A percentile compares a stretch with the other conserved stretches of the same genome.
These are phyloP conservation scores for Thelaira solivaga DNA, from an alignment of 2,888 invertebrate genomes.

Conservation along the genomic window DNA sequence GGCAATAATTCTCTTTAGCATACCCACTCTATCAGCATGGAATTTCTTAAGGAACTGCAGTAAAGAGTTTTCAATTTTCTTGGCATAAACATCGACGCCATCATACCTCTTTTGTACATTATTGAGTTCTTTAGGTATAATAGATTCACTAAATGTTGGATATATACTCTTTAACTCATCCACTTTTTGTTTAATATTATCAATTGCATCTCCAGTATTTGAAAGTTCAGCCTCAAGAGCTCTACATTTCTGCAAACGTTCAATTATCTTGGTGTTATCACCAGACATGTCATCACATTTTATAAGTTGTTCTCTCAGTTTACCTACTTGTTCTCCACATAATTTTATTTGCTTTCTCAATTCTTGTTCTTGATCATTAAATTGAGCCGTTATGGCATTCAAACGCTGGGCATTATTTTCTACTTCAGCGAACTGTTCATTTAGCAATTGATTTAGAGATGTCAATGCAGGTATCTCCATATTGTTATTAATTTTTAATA, in stretches of 20 bases:
- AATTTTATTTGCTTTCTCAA: constrained; percentile 85
- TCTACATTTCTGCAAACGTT: constrained; percentile 86
- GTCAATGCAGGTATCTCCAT: constrained; percentile 83
- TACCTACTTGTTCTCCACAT: constrained; percentile 83
- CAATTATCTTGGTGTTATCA: constrained; percentile 88
- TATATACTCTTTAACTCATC: constrained; percentile 85
- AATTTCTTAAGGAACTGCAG: constrained; percentile 90
- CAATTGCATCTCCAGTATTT: constrained; percentile 82
- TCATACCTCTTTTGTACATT: constrained; percentile 91
- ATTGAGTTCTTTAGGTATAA: constrained; percentile 88
- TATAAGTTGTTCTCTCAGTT: constrained; percentile 88
- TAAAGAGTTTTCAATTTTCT: constrained; percentile 88
- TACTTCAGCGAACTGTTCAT: constrained; percentile 87
- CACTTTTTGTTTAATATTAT: constrained; percentile 83
- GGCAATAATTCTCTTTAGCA: constrained; percentile 87
- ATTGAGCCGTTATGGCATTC: constrained; percentile 84
- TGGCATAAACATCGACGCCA: constrained; percentile 85
- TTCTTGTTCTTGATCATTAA: constrained; percentile 85
- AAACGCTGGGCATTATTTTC: constrained; percentile 85
- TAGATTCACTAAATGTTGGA: constrained; percentile 87
- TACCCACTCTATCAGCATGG: constrained; percentile 89
- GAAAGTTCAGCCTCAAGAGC: constrained; percentile 84
- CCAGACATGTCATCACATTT: constrained; percentile 94
- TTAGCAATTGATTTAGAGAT: constrained; percentile 82
- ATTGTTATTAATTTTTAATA: constrained; percentile 85